Percentiles rank a stretch among this genome's conserved stretches.
Evolutionary conservation across 2,888 invertebrate species (phyloP).

Genomic region (Ernsta delagoae): DNA sequence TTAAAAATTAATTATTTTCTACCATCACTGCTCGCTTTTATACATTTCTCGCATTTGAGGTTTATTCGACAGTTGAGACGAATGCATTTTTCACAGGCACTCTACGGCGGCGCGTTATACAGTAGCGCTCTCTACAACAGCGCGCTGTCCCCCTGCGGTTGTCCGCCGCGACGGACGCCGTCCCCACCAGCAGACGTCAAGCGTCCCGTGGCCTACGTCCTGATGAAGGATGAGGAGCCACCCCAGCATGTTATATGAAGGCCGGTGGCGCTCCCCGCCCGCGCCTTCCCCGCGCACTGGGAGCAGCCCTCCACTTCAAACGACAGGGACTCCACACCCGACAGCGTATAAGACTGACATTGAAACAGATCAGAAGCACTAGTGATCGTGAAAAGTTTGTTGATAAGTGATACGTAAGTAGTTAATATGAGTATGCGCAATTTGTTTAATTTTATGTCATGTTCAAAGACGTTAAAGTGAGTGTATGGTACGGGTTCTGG

Average conservation of each 20-base stretch:
- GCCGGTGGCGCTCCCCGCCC: constrained; percentile 92
- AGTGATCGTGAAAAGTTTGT: neutral
- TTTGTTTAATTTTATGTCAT: neutral
- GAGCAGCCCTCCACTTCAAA: constrained; percentile 78
- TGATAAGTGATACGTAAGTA: neutral
- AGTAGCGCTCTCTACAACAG: constrained; percentile 77
- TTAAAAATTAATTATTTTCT: too few relatives aligned
- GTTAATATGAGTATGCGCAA: neutral
- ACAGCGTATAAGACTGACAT: constrained; percentile 64
- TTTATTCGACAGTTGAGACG: too few relatives aligned
- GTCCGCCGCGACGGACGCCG: constrained; percentile 73
- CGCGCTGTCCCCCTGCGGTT: constrained; percentile 76
- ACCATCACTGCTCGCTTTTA: too few relatives aligned
- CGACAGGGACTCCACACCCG: constrained; percentile 75
- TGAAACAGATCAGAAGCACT: neutral
- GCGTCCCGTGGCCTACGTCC: constrained; percentile 86
- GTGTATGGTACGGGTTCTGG: neutral
- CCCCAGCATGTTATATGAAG: constrained; percentile 92
- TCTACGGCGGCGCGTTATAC: constrained; percentile 78
- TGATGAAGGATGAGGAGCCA: constrained; percentile 86
- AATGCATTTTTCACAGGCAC: constrained; percentile 61
- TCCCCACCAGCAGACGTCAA: constrained; percentile 77
- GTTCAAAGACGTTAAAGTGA: neutral
- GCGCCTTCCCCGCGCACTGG: constrained; percentile 80
- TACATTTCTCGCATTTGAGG: neutral